Evolutionary conservation across 2,888 invertebrate genomes (phyloP), one percentile per base, ranked within the genome.

Genomic region (Boloria euphrosyne): DNA sequence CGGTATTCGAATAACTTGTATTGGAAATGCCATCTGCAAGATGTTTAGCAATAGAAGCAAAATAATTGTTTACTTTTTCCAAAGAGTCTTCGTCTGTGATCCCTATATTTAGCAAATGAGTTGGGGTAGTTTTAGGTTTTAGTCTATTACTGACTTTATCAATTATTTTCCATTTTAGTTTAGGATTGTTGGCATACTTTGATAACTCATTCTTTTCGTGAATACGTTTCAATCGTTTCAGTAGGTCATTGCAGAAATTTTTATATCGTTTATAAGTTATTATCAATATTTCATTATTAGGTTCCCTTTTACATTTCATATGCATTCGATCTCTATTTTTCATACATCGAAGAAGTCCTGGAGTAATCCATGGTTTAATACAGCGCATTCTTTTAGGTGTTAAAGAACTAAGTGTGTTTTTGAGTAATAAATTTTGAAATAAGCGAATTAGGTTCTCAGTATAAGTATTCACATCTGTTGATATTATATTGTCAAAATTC

Each of bases 261-360:
- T 46, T 46, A 46, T 14, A 46, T 5, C 46, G 13, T 13, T n/a
- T 46, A 5, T 46, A 46, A 0, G n/a, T 46, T 6, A 46, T 46
- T 13, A n/a, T n/a, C 13, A 46, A n/a, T 13, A 46, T 14, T 14
- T 46, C n/a, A n/a, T 46, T 46, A n/a, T 46, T n/a, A n/a, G 46
- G 47, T 3, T 47, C 14, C 14, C 14, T 7, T 47, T 47, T 47
- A 13, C 47, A 47, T 47, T 16, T n/a, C n/a, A 47, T 6, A 16
- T 47, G 47, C 47, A 47, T 47, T n/a, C n/a, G 47, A n/a, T 47
- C 47, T 47, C 47, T 14, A 47, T 47, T 47, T 47, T n/a, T 14
- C 2, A 47, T 14, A 47, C 47, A 47, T 47, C 47, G 47, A 47
- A n/a, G n/a, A 47, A 47, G 47, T 2, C 13, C 47, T 16, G 14